Base-by-base conservation (phyloP, 2,797 vertebrate genomes). In the Microctenopoma steveboyesi region DNA sequence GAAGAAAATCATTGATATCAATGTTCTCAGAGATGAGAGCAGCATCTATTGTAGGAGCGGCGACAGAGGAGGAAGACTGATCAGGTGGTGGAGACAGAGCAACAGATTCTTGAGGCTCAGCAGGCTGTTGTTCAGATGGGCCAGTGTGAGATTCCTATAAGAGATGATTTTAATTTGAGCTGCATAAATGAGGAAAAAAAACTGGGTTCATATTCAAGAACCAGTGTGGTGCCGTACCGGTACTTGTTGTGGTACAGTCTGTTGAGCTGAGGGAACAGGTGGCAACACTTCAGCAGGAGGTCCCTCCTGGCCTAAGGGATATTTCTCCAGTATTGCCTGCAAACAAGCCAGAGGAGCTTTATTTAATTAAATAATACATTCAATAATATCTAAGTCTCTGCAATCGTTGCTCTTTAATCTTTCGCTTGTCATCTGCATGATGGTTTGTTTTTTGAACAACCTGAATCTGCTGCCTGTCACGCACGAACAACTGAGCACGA, bases 401-500 rank as follows among this genome's bases (percentile, higher is more conserved):
- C 67, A 43, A 51, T 15, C 43, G 33, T 35, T 35, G 7, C 33
- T 9, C 7, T 35, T 35, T 35, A 35, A 8, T 12, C 5, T 72
- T 42, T 27, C 46, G 42, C 37, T 54, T 47, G 25, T 59, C 10
- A 46, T 7, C n/a, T 8, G 8, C 18, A 46, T 46, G 45, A 14
- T 6, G 46, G 39, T 7, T 42, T 8, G 13, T 68, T 64, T 63
- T 55, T 73, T 53, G 8, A 81, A 87, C 59, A 62, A 99, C 98
- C 96, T 95, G 90, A 1, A 92, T 81, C 63, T 1, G 79, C 54
- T 92, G 91, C 74, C 92, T 65, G 54, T 99, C 96, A 37, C 92
- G 85, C 16, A 76, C 82, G 0, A 99, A 92, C 71, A 98, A 99
- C 28, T 81, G 91, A 5, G 90, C 88, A n/a, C 98, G 93, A 0